phyloP scores from a whole-genome alignment of 2,113 vertebrate genomes.

The Danionella cerebrum region DNA sequence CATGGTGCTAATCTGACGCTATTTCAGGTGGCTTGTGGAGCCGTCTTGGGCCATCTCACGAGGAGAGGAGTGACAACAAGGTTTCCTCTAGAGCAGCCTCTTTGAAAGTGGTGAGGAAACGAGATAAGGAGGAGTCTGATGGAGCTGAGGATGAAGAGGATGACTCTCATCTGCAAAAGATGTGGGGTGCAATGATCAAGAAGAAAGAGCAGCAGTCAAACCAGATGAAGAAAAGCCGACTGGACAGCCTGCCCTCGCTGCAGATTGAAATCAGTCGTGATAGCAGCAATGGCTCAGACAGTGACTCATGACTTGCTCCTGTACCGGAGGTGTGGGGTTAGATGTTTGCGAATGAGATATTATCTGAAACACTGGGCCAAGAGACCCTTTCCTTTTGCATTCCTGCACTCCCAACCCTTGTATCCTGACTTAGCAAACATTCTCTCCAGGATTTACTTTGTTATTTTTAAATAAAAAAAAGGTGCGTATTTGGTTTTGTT shows the following conservation, averaged over 20 bases:
- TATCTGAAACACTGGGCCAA: neutral
- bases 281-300: slow-evolving; percentile 87
- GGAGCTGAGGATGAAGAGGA: slow-evolving; percentile 70
- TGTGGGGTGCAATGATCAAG: slow-evolving; percentile 95
- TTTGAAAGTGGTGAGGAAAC: slow-evolving; percentile 36
- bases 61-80: slow-evolving; percentile 59
- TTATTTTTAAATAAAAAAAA: too few relatives aligned
- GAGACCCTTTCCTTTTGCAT: slow-evolving; percentile 6
- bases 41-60: slow-evolving; percentile 76
- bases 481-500: neutral
- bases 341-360: neutral
- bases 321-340: neutral
- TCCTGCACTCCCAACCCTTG: slow-evolving; percentile 8
- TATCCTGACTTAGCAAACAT: neutral
- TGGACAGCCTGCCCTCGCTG: slow-evolving; percentile 91
- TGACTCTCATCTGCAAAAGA: slow-evolving; percentile 83
- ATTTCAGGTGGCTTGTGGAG: slow-evolving; percentile 83
- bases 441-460: neutral
- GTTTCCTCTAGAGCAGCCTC: neutral
- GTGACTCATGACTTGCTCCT: slow-evolving; percentile 73
- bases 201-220: slow-evolving; percentile 78
- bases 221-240: slow-evolving; percentile 87
- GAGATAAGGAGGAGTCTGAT: slow-evolving; percentile 28
- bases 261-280: slow-evolving; percentile 98
- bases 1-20: neutral